Evolutionary conservation across 2,888 invertebrate species (phyloP), one percentile per base, ranked within the genome.

Genomic region (Fragum fragum): DNA sequence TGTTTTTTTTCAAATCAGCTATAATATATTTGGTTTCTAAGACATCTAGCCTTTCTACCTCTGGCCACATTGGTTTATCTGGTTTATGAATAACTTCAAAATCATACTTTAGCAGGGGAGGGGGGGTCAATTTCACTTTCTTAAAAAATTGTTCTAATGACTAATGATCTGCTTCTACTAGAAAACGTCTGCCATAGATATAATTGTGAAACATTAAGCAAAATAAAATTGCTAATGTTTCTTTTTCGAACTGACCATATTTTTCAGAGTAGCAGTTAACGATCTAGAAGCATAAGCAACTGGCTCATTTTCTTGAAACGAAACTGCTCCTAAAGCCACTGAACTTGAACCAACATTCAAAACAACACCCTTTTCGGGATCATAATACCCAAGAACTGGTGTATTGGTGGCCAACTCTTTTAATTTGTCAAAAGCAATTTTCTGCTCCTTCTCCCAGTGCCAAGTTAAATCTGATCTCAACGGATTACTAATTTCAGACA

Each of bases 231-330:
- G 83, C 83, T 9, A 86, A 55, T 11, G 82, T 76, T 57, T 84
- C 82, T 78, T 84, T 86, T 42, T 86, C 82, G 1, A 86, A 81
- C 53, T 82, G 79, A n/a, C 77, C 73, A 74, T 86, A 81, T 21
- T 61, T 76, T 79, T 76, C 55, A 84, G 74, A 0, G 71, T 74
- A 55, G 32, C 32, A 39, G 79, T n/a, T n/a, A n/a, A n/a, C n/a
- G n/a, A n/a, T n/a, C n/a, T n/a, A n/a, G n/a, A n/a, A n/a, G n/a
- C n/a, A n/a, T n/a, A n/a, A n/a, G n/a, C n/a, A n/a, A n/a, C n/a
- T n/a, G n/a, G n/a, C n/a, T n/a, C n/a, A n/a, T n/a, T n/a, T n/a
- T n/a, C n/a, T n/a, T n/a, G n/a, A n/a, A n/a, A n/a, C n/a, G n/a
- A n/a, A n/a, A n/a, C n/a, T n/a, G n/a, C n/a, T n/a, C n/a, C n/a